Evolutionary conservation across 1,140 invertebrate species (phyloP).

Genomic region (Mercenaria mercenaria): DNA sequence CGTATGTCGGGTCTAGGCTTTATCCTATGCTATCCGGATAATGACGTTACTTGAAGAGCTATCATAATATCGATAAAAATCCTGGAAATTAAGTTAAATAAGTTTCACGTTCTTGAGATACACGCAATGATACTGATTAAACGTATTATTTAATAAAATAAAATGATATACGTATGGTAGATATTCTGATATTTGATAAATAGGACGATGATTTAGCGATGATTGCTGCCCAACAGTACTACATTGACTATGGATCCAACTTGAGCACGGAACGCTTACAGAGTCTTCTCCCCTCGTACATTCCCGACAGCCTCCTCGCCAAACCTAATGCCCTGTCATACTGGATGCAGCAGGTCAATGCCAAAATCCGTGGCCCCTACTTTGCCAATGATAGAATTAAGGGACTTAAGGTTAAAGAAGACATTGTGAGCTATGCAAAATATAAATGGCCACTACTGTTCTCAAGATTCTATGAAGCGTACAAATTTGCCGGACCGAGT

Average conservation of each 20-base stretch:
- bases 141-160: too few relatives aligned
- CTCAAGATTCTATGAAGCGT: slow-evolving; percentile 91
- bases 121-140: too few relatives aligned
- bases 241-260: slow-evolving; percentile 96
- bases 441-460: slow-evolving; percentile 99
- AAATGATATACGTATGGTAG: too few relatives aligned
- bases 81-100: too few relatives aligned
- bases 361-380: slow-evolving; percentile 80
- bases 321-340: slow-evolving; percentile 75
- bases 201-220: slow-evolving; percentile 98
- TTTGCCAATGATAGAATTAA: slow-evolving; percentile 80
- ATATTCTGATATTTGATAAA: slow-evolving; percentile 61
- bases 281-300: slow-evolving; percentile 96
- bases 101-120: too few relatives aligned
- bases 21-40: too few relatives aligned
- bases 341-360: slow-evolving; percentile 78
- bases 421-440: slow-evolving; percentile 99
- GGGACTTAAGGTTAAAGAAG: slow-evolving; percentile 96
- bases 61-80: too few relatives aligned
- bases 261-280: slow-evolving; percentile 96
- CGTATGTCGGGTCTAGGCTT: too few relatives aligned
- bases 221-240: slow-evolving; percentile 99
- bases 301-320: slow-evolving; percentile 96
- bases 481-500: slow-evolving; percentile 94
- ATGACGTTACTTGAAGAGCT: too few relatives aligned